phyloP scores from a whole-genome alignment of 92 coral and sea anemone genomes.

The Bergia sp. region DNA sequence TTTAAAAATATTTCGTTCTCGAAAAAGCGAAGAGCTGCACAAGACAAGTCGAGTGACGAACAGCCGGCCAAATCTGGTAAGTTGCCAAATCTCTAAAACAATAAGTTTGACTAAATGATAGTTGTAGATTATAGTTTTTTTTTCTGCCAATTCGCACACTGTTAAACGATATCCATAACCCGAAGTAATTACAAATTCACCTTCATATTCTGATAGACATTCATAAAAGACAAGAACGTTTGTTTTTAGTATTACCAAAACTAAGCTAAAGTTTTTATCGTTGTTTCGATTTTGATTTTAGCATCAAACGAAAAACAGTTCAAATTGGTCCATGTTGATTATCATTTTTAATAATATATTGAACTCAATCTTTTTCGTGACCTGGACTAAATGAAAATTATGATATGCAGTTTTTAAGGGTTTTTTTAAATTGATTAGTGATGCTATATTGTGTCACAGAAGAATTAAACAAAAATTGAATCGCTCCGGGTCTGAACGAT shows the following conservation, averaged over 20 bases:
- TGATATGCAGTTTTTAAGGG: neutral
- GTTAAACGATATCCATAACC: neutral
- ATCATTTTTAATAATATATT: too few relatives aligned
- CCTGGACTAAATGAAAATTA: neutral
- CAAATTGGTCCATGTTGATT: neutral
- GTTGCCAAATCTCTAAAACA: neutral
- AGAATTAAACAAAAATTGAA: neutral
- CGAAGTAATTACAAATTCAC: neutral
- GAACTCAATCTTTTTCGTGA: neutral
- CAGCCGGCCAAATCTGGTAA: conserved; percentile 2
- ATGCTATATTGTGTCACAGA: neutral
- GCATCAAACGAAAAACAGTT: neutral
- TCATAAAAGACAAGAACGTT: too few relatives aligned
- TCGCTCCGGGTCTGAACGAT: neutral
- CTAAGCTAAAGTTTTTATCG: neutral
- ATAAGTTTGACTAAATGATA: neutral
- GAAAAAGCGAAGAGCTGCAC: conserved; percentile 18
- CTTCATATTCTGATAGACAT: neutral
- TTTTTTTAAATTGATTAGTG: too few relatives aligned
- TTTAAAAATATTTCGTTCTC: conserved; percentile 24
- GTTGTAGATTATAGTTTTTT: neutral
- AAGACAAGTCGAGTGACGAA: conserved; percentile 9
- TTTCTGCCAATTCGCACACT: neutral
- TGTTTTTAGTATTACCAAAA: neutral
- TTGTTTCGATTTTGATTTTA: neutral